Evolutionary conservation across 2,888 invertebrate genomes (phyloP).

Genomic region (Spialia ferax): DNA sequence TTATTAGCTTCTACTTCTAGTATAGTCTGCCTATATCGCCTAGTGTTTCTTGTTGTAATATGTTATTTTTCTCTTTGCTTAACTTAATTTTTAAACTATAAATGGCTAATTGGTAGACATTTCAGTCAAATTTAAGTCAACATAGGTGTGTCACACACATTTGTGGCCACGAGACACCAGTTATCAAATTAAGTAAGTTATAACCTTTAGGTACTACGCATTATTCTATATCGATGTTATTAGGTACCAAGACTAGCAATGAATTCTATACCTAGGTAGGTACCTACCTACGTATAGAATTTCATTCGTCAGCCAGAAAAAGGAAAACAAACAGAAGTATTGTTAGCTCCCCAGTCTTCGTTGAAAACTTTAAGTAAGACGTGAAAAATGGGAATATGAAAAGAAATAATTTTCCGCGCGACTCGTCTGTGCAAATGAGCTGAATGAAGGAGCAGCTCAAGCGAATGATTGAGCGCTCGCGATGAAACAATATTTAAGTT

Average conservation of each 20-base stretch:
- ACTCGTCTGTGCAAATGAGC: conserved; percentile 86
- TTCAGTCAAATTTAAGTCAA: too few relatives aligned
- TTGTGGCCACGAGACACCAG: too few relatives aligned
- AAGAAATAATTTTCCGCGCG: conserved; percentile 87
- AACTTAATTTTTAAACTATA: too few relatives aligned
- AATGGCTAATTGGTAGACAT: too few relatives aligned
- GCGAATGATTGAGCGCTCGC: conserved; percentile 82
- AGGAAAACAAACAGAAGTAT: conserved; percentile 71
- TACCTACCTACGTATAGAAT: conserved; percentile 53
- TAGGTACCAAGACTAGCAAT: neutral
- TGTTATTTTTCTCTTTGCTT: too few relatives aligned
- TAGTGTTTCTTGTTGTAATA: too few relatives aligned
- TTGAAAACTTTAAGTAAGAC: conserved; percentile 82
- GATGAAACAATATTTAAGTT: conserved; percentile 79
- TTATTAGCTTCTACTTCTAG: too few relatives aligned
- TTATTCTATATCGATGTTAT: conserved; percentile 39
- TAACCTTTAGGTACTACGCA: too few relatives aligned
- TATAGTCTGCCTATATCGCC: too few relatives aligned
- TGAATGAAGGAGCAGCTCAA: conserved; percentile 79
- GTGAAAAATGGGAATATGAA: conserved; percentile 85
- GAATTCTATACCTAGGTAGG: too few relatives aligned
- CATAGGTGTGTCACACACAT: too few relatives aligned
- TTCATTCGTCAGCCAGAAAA: conserved; percentile 52
- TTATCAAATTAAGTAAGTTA: too few relatives aligned
- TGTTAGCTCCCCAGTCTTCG: conserved; percentile 64